phyloP scores from a whole-genome alignment of 2,888 invertebrate species.

The Theretra japonica region DNA sequence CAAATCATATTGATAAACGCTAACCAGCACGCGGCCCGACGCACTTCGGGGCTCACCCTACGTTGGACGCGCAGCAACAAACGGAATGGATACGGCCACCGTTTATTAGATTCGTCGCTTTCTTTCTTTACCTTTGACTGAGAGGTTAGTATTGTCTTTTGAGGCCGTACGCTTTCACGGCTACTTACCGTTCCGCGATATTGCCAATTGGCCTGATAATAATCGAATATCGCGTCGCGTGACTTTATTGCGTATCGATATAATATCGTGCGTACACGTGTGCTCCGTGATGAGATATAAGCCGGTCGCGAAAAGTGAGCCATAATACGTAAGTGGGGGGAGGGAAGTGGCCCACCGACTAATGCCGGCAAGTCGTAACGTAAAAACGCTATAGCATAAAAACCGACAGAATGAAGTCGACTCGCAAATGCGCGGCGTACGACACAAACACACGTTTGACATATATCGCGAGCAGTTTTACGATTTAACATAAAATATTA shows the following conservation, averaged over 20 bases:
- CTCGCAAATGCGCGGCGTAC: constrained; percentile 54
- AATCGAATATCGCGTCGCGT: constrained; percentile 55
- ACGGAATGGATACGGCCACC: constrained; percentile 77
- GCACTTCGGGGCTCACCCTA: constrained; percentile 60
- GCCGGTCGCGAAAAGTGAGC: constrained; percentile 39
- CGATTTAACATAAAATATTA: constrained; percentile 70
- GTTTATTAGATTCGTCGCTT: constrained; percentile 82
- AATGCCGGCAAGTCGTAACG: constrained; percentile 48
- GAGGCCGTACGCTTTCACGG: constrained; percentile 68
- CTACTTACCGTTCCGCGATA: constrained; percentile 59
- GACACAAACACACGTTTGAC: constrained; percentile 64
- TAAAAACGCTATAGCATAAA: constrained; percentile 56
- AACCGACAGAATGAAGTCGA: constrained; percentile 52
- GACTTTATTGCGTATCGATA: constrained; percentile 43
- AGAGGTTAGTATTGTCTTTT: constrained; percentile 77
- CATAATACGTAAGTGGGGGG: constrained; percentile 35
- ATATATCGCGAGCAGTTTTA: constrained; percentile 71
- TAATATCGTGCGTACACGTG: constrained; percentile 32
- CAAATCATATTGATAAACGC: constrained; percentile 62
- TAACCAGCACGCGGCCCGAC: constrained; percentile 56
- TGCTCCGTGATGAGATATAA: constrained; percentile 37
- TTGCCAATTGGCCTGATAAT: constrained; percentile 57
- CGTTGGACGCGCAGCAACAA: constrained; percentile 71
- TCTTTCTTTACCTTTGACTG: constrained; percentile 81
- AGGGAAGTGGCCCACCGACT: constrained; percentile 46